Evolutionary conservation across 2,888 invertebrate genomes (phyloP), one percentile per base, ranked within the genome.

Genomic region (Caenorhabditis sp.): DNA sequence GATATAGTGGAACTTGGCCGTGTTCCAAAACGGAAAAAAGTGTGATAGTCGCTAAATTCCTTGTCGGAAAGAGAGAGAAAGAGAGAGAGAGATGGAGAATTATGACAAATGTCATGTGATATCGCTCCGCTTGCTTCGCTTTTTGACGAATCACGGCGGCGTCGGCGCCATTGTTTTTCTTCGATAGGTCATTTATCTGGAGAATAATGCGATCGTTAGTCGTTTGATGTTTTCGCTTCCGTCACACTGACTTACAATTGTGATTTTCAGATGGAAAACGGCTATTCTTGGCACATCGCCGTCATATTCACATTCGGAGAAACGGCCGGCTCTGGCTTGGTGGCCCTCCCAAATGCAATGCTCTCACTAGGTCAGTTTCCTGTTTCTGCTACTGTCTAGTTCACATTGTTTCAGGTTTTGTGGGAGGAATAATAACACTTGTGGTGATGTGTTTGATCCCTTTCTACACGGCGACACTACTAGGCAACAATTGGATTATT

Each of bases 221-320:
- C 15, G 2, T 17, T 15, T 15, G 4, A 15, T 15, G 4, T 5
- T 41, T 41, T 17, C n/a, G 3, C n/a, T 17, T 41, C 17, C n/a
- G 37, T 41, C 20, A 8, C 37, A 37, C 37, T 6, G n/a, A 4
- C 3, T 37, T n/a, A 6, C 37, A 37, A 37, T n/a, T 13, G n/a
- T 4, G 2, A 15, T 17, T 4, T 41, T 3, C 9, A 17, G 41
- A 66, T 66, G 66, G 66, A 66, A 24, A 56, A 66, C 68, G 74
- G 74, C 27, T 74, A 74, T 24, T 74, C 74, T 1, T 80, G 80
- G 80, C 50, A 58, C 8, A 65, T 80, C 32, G 80, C 80, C 9
- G 72, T 72, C 5, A 66, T 80, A 7, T 80, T 80, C 62, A 72
- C 68, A 26, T 74, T 80, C 9, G 80, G 80, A 26, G 80, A 80